A percentile compares a stretch with the other conserved stretches of the same genome.
Evolutionary conservation across 2,113 vertebrate genomes (phyloP).

Genomic region (Antechinus stuartii): DNA sequence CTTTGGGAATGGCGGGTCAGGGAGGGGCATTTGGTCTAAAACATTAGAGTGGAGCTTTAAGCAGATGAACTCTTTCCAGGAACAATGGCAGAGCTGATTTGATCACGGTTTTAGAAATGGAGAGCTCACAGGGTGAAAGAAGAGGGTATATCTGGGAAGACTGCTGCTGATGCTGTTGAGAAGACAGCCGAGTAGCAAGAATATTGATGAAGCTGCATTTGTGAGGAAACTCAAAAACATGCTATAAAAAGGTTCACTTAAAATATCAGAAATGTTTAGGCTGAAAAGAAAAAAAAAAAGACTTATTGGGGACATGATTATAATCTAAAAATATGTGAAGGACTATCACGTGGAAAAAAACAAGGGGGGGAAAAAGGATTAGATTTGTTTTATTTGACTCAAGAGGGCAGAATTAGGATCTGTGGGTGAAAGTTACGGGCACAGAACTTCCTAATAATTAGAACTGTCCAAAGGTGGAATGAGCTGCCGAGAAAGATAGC

Average conservation of each 20-base stretch:
- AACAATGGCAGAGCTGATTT: not conserved
- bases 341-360: not conserved
- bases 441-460: not conserved
- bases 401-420: not conserved
- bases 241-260: not conserved
- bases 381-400: not conserved
- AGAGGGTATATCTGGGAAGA: not conserved
- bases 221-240: not conserved
- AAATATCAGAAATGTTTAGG: conserved; percentile 1
- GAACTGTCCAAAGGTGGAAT: not conserved
- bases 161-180: not conserved
- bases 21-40: not conserved
- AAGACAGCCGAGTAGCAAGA: not conserved
- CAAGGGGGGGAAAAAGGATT: not conserved
- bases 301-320: not conserved
- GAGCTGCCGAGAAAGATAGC: not conserved
- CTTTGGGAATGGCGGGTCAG: not conserved
- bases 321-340: not conserved
- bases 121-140: not conserved
- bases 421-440: not conserved
- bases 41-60: not conserved
- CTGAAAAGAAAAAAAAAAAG: not conserved
- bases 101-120: not conserved
- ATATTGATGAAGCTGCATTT: not conserved
- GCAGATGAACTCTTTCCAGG: not conserved